A percentile compares a stretch with the other conserved stretches of the same genome.
phyloP scores from a whole-genome alignment of 2,888 invertebrate genomes.

The Chymomyza procnemis region DNA sequence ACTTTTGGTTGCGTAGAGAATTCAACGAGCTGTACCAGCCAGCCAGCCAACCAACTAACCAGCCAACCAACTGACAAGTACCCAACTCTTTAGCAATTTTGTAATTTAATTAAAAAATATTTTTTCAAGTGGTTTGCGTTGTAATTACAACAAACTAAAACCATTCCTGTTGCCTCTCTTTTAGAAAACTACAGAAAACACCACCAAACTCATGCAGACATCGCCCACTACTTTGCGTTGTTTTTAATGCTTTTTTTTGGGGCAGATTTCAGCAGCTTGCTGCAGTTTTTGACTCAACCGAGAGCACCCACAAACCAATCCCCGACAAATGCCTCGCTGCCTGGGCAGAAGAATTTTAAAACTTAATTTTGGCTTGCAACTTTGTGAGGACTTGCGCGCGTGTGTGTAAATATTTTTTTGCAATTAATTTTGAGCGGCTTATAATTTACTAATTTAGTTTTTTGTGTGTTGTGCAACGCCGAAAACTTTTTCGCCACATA shows the following conservation, averaged over 20 bases:
- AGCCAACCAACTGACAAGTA: not conserved
- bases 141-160: conserved; percentile 70
- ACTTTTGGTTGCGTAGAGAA: not conserved
- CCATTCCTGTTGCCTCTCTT: not conserved
- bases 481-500: conserved; percentile 54
- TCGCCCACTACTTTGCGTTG: conserved; percentile 37
- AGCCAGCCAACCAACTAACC: conserved; percentile 26
- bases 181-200: not conserved
- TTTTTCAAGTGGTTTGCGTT: conserved; percentile 72
- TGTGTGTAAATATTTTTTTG: conserved; percentile 74
- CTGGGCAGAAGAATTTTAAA: conserved; percentile 58
- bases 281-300: conserved; percentile 28
- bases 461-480: conserved; percentile 34
- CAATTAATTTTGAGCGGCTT: conserved; percentile 74
- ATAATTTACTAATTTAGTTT: conserved; percentile 72
- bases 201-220: not conserved
- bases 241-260: conserved; percentile 36
- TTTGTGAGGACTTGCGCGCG: conserved; percentile 20
- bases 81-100: conserved; percentile 69
- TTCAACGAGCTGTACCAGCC: conserved; percentile 7
- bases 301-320: conserved; percentile 39
- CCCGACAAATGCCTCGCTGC: not conserved
- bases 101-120: conserved; percentile 74
- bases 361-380: conserved; percentile 59
- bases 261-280: not conserved